phyloP scores from a whole-genome alignment of 2,797 vertebrate genomes.

The Trematomus bernacchii region DNA sequence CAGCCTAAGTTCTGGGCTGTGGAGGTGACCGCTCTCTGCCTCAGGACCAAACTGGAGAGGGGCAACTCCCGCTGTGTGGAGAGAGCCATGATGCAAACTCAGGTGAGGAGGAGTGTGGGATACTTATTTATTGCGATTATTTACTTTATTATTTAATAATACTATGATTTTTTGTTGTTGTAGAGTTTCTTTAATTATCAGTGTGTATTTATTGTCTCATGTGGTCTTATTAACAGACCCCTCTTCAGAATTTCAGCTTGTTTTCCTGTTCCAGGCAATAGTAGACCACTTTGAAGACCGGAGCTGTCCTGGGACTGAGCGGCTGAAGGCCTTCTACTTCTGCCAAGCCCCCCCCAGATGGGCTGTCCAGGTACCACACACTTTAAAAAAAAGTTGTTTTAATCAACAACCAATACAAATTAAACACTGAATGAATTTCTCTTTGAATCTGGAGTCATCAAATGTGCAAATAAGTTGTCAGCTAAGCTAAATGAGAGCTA shows the following conservation, averaged over 20 bases:
- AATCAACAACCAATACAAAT: neutral
- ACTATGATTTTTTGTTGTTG: neutral
- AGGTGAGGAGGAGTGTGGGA: constrained; percentile 83
- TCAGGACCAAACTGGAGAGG: constrained; percentile 93
- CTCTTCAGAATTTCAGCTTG: neutral
- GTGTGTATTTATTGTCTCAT: neutral
- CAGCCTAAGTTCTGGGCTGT: constrained; percentile 97
- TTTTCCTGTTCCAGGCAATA: constrained; percentile 78
- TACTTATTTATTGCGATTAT: neutral
- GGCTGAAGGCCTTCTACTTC: constrained; percentile 95
- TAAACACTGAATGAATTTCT: neutral
- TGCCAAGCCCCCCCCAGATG: constrained; percentile 91
- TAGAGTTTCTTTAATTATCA: neutral
- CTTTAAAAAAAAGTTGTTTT: neutral
- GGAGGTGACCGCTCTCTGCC: constrained; percentile 90
- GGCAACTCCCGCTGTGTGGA: constrained; percentile 91
- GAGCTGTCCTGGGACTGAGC: constrained; percentile 86
- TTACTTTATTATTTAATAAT: neutral
- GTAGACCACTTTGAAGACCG: constrained; percentile 92
- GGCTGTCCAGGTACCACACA: constrained; percentile 89
- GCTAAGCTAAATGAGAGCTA: neutral
- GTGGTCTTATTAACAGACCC: neutral
- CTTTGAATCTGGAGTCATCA: too few relatives aligned
- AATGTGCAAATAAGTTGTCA: neutral
- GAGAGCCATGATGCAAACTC: constrained; percentile 95